Evolutionary conservation across 2,113 vertebrate species (phyloP), one percentile per base, ranked within the genome.

Genomic region (Eidolon helvum): DNA sequence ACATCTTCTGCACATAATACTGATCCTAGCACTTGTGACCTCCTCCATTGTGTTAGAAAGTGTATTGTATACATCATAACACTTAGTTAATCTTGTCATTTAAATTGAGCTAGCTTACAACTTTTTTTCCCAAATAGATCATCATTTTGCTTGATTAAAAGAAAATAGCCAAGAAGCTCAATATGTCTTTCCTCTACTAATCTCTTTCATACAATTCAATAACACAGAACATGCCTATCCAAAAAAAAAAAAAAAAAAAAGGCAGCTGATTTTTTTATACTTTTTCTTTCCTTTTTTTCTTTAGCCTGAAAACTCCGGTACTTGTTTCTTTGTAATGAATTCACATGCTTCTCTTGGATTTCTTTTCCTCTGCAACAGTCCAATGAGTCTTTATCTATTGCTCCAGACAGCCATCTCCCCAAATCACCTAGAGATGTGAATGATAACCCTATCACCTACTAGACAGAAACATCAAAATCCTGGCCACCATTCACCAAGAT

Each of bases 401-500:
- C 33, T 19, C 40, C 83, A 98, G 97, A 98, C 95, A 98, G 95
- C 93, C 84, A 94, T 98, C 91, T 98, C 97, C 97, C 96, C 97
- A 96, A 98, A 98, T 89, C 0, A 0, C 96, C 98, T 97, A 94
- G 82, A 97, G 97, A 98, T 98, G 83, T 2, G 43, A 98, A 97
- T 98, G 82, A 98, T 96, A 98, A 97, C 97, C 92, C 98, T 87
- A 97, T 95, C 97, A 83, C 88, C 86, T 97, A 86, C 93, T 95
- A 96, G 96, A 98, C 83, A 98, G 96, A 98, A 98, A 97, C 66
- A 96, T 98, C 98, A 98, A 93, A 98, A 96, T 98, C 98, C 96
- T 97, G 95, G 95, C 98, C 98, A 96, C 90, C 92, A 95, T 98
- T 98, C 96, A 91, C 95, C 94, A 80, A 96, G 86, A 98, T 96